phyloP scores from a whole-genome alignment of 2,888 invertebrate genomes.

The Thymelicus acteon region DNA sequence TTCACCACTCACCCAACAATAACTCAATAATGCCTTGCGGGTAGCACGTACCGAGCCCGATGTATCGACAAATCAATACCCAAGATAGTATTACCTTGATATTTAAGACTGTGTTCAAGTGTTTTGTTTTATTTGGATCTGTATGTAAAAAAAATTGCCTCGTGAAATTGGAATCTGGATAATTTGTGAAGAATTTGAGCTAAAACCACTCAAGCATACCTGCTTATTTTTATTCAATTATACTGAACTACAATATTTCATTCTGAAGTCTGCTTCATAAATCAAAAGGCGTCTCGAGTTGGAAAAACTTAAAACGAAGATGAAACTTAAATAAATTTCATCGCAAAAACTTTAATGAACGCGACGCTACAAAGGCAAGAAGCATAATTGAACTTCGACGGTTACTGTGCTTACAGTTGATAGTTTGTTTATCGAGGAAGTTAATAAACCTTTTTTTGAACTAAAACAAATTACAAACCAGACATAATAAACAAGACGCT shows the following conservation, averaged over 20 bases:
- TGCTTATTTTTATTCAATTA: not conserved
- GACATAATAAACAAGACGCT: no score
- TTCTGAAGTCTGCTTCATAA: not conserved
- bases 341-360: constrained; percentile 6
- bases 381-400: not conserved
- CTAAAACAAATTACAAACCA: no score
- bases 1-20: not conserved
- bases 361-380: not conserved
- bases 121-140: no score
- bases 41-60: not conserved
- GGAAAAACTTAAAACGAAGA: constrained; percentile 1
- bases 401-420: not conserved
- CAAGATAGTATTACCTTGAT: not conserved
- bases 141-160: no score
- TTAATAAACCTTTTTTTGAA: not conserved
- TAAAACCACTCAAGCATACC: no score
- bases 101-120: no score
- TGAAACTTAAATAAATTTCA: constrained; percentile 8
- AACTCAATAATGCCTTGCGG: not conserved
- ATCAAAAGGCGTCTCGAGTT: not conserved
- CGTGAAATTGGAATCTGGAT: no score
- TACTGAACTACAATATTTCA: not conserved
- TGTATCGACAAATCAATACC: not conserved
- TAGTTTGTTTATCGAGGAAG: not conserved
- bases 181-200: no score